phyloP scores from a whole-genome alignment of 2,888 invertebrate species.

The Dendrolimus houi region DNA sequence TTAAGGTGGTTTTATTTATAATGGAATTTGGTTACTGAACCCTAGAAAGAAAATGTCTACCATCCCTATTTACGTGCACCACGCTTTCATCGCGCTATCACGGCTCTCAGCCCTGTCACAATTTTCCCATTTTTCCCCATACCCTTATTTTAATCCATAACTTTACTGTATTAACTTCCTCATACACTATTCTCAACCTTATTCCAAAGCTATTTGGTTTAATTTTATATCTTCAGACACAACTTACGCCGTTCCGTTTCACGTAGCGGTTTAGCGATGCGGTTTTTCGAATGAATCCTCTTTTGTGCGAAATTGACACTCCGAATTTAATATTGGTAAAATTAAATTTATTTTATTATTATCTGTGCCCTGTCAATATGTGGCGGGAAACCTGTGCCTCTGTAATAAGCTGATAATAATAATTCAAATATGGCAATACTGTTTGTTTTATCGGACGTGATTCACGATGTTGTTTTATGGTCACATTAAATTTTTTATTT shows the following conservation, averaged over 20 bases:
- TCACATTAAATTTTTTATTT: too few relatives aligned
- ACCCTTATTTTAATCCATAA: slow-evolving; percentile 18
- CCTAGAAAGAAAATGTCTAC: neutral
- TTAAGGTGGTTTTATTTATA: too few relatives aligned
- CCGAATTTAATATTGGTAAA: slow-evolving; percentile 57
- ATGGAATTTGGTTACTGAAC: too few relatives aligned
- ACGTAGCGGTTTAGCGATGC: slow-evolving; percentile 48
- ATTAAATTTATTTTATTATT: slow-evolving; percentile 26
- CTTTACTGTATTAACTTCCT: slow-evolving; percentile 2
- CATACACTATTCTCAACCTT: slow-evolving; percentile 13
- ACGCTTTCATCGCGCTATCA: slow-evolving; percentile 67
- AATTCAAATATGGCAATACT: too few relatives aligned
- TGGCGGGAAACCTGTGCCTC: slow-evolving; percentile 24
- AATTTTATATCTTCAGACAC: slow-evolving; percentile 2
- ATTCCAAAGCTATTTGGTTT: slow-evolving; percentile 3
- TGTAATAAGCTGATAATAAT: slow-evolving; percentile 26
- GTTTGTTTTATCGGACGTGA: too few relatives aligned
- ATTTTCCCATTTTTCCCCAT: slow-evolving; percentile 66
- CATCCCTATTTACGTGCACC: slow-evolving; percentile 51
- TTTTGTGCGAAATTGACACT: slow-evolving; percentile 54
- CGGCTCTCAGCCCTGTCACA: slow-evolving; percentile 71
- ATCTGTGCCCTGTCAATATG: neutral
- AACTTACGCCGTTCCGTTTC: slow-evolving; percentile 22
- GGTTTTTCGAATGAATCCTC: slow-evolving; percentile 68
- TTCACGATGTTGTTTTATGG: too few relatives aligned